Evolutionary conservation across 2,888 invertebrate genomes (phyloP), one percentile per base, ranked within the genome.

Genomic region (Nemotelus nigrinus): DNA sequence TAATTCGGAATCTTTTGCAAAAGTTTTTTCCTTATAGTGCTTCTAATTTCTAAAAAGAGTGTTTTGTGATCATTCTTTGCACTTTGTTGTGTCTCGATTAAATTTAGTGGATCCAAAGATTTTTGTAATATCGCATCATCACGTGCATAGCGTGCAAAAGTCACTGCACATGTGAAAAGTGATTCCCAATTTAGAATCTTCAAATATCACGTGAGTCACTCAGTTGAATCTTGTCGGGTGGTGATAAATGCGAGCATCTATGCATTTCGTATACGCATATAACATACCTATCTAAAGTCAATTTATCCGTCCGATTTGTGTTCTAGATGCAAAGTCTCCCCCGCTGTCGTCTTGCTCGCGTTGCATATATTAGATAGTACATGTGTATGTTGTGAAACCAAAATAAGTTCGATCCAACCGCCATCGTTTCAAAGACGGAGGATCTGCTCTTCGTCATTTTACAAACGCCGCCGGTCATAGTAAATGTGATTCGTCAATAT

Each of bases 141-240:
- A 25, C 25, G 25, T 25, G 25, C 25, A 25, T 25, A 25, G 25
- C 25, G 25, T 58, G 58, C 5, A 25, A 58, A 58, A n/a, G 25
- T n/a, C 58, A 58, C 58, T 7, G 4, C 50, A 25, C 67, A 68
- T 25, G n/a, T 50, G 50, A 50, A 68, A 5, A 50, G n/a, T 50
- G 25, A 7, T 50, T 50, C 50, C 67, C 44, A 50, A 68, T 68
- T 68, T 68, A 68, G 67, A 68, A 48, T 68, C 50, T 10, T 58
- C 58, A 58, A 58, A 58, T 58, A 58, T 68, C 65, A 44, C n/a
- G 41, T 45, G 44, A 65, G 45, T 65, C 45, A 44, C 0, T n/a
- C 39, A 2, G 41, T 45, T 47, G 45, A 10, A 10, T 44, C 45
- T 8, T 58, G 45, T 45, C 45, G 67, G 44, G 39, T 50, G 5